phyloP scores from a whole-genome alignment of 2,888 invertebrate species.

The Hemicrepidius hirtus region DNA sequence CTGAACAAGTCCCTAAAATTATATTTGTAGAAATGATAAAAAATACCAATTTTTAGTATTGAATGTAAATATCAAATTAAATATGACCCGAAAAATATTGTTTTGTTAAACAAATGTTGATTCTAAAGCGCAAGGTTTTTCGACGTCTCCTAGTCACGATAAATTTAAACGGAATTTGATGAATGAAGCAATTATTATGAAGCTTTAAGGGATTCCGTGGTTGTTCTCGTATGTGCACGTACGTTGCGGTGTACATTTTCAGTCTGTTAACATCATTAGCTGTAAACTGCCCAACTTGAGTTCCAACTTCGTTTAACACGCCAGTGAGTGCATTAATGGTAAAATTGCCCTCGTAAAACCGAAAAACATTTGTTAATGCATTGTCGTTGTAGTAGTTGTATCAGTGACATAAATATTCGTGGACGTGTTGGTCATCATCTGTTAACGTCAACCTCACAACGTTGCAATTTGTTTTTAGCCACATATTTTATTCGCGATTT shows the following conservation, averaged over 20 bases:
- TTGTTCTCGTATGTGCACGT: neutral
- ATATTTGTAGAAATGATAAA: too few relatives aligned
- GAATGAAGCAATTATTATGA: conserved; percentile 22
- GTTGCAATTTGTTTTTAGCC: conserved; percentile 53
- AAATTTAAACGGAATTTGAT: conserved; percentile 24
- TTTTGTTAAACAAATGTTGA: too few relatives aligned
- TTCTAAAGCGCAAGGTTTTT: neutral
- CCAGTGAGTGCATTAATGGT: conserved; percentile 18
- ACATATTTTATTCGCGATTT: conserved; percentile 56
- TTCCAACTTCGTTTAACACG: conserved; percentile 12
- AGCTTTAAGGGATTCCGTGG: conserved; percentile 1
- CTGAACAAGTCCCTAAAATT: neutral
- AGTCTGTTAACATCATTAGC: conserved; percentile 11
- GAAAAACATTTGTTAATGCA: conserved; percentile 32
- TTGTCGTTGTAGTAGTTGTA: conserved; percentile 31
- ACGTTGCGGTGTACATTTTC: neutral
- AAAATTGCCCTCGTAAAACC: conserved; percentile 25
- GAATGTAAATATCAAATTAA: too few relatives aligned
- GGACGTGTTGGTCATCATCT: conserved; percentile 50
- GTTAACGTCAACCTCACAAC: conserved; percentile 49
- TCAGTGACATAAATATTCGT: conserved; percentile 55
- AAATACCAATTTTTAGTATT: too few relatives aligned
- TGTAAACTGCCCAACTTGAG: conserved; percentile 10
- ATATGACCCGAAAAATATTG: too few relatives aligned
- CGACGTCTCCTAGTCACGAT: conserved; percentile 1